A percentile compares a stretch with the other conserved stretches of the same genome.
These are phyloP conservation scores for Microcebus griseorufus DNA, from an alignment of 2,113 vertebrate species.

Conservation along the genomic window DNA sequence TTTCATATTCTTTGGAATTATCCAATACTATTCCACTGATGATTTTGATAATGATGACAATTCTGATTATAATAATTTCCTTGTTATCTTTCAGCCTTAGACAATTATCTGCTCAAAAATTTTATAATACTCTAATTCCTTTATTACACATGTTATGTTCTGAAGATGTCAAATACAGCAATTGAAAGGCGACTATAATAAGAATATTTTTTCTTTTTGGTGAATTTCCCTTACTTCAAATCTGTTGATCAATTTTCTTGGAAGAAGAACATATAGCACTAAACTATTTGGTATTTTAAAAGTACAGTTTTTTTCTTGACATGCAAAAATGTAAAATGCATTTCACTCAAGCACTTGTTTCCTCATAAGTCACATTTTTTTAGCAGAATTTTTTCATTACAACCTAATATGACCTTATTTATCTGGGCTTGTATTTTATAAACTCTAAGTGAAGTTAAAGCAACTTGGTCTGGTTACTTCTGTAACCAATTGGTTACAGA, in stretches of 20 bases:
- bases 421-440: neutral
- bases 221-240: neutral
- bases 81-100: constrained; percentile 39
- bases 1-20: constrained; percentile 47
- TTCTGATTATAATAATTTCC: constrained; percentile 47
- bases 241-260: neutral
- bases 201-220: neutral
- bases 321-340: neutral
- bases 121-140: constrained; percentile 29
- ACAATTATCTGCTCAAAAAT: constrained; percentile 49
- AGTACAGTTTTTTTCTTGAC: neutral
- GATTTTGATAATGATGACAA: constrained; percentile 56
- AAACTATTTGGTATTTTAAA: neutral
- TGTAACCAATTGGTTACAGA: neutral
- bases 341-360: neutral
- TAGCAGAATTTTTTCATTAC: neutral
- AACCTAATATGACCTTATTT: neutral
- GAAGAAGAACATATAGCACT: neutral
- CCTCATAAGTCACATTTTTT: neutral
- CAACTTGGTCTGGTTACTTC: neutral
- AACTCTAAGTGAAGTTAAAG: neutral
- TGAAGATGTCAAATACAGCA: constrained; percentile 41
- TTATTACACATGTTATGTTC: constrained; percentile 48
- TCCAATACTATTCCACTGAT: neutral
- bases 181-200: constrained; percentile 42